Evolutionary conservation across 2,113 vertebrate genomes (phyloP).

Genomic region (Holacanthus passer): DNA sequence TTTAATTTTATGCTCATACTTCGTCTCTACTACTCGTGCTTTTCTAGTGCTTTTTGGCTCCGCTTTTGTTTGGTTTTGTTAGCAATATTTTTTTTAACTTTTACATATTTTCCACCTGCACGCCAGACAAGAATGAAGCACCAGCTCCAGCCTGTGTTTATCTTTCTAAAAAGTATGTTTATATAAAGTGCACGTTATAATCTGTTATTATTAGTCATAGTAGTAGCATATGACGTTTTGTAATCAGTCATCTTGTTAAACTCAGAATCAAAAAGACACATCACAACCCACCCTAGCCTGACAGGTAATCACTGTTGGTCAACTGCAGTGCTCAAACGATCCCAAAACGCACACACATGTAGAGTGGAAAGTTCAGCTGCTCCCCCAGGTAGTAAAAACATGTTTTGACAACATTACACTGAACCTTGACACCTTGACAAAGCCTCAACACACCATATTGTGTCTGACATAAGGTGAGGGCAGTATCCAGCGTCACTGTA

Average conservation of each 20-base stretch:
- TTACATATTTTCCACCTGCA: neutral
- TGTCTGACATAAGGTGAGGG: conserved; percentile 18
- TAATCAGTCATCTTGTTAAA: too few relatives aligned
- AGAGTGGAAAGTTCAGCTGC: conserved; percentile 68
- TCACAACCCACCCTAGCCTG: too few relatives aligned
- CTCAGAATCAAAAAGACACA: too few relatives aligned
- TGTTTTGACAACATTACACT: conserved; percentile 73
- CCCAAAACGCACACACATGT: conserved; percentile 22
- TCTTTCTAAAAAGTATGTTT: neutral
- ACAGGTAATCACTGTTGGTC: conserved; percentile 15
- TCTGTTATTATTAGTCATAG: neutral
- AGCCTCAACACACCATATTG: conserved; percentile 18
- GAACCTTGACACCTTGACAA: conserved; percentile 55
- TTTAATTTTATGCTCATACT: conserved; percentile 5
- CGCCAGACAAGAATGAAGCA: neutral
- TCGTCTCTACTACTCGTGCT: neutral
- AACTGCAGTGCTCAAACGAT: conserved; percentile 7
- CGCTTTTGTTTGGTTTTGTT: conserved; percentile 6
- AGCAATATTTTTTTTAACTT: neutral
- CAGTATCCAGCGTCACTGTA: conserved; percentile 10
- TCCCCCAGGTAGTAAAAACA: conserved; percentile 56
- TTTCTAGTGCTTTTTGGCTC: neutral
- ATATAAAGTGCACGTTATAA: too few relatives aligned
- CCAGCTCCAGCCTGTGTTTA: neutral
- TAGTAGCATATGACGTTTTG: neutral